Evolutionary conservation across 2,113 vertebrate species (phyloP).

Genomic region (Tor tambroides): DNA sequence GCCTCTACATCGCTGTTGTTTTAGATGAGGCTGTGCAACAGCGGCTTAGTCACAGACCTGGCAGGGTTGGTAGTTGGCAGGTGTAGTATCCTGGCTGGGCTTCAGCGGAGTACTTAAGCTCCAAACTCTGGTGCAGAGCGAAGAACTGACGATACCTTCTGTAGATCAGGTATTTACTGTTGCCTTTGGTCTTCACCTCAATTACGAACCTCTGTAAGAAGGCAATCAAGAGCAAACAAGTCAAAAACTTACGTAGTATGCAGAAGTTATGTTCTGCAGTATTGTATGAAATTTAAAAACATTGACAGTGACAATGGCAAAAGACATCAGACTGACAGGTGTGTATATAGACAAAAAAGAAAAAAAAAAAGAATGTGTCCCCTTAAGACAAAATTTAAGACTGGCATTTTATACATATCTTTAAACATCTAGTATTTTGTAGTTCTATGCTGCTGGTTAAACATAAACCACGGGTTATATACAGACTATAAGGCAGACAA

Average conservation of each 20-base stretch:
- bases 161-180: constrained; percentile 91
- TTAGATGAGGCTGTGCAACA: background rate
- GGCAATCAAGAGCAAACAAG: background rate
- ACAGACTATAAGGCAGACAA: background rate
- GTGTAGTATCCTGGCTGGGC: constrained; percentile 68
- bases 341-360: background rate
- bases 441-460: background rate
- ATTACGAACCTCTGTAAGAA: constrained; percentile 86
- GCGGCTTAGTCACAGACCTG: constrained; percentile 75
- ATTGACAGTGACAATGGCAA: background rate
- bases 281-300: background rate
- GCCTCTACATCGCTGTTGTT: background rate
- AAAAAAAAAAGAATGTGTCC: background rate
- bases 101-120: constrained; percentile 82
- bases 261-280: too few relatives aligned
- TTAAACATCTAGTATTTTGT: background rate
- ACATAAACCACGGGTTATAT: background rate
- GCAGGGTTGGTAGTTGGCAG: constrained; percentile 84
- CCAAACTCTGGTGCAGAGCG: constrained; percentile 83
- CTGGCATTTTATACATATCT: background rate
- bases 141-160: constrained; percentile 90
- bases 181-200: constrained; percentile 93
- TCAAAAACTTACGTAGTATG: background rate
- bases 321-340: background rate
- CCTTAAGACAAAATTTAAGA: background rate